Percentiles rank a stretch among this genome's conserved stretches.
phyloP scores from a whole-genome alignment of 2,113 vertebrate genomes.

The Neotoma lepida region DNA sequence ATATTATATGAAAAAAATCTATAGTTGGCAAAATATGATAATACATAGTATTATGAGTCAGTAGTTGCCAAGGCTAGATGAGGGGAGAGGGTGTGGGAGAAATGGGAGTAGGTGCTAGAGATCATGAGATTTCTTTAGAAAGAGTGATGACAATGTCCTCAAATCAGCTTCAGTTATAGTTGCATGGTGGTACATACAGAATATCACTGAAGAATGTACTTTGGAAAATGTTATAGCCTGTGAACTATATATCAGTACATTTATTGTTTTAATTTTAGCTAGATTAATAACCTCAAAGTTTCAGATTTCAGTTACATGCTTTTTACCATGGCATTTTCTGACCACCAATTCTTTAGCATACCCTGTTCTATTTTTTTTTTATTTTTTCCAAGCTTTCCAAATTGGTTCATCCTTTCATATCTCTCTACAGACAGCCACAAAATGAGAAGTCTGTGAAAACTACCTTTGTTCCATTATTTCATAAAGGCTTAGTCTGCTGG shows the following conservation, averaged over 20 bases:
- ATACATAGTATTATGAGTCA: background rate
- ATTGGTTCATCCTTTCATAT: background rate
- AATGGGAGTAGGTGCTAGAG: background rate
- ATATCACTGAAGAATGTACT: background rate
- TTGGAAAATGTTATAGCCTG: background rate
- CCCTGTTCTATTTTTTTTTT: background rate
- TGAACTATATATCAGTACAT: background rate
- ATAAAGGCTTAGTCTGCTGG: background rate
- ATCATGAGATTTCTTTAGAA: background rate
- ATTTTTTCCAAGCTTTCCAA: background rate
- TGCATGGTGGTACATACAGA: background rate
- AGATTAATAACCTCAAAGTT: background rate
- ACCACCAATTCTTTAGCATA: background rate
- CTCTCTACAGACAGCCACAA: background rate
- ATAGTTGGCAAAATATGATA: background rate
- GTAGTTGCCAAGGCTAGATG: background rate
- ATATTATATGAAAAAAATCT: background rate
- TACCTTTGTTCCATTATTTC: background rate
- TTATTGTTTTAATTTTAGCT: background rate
- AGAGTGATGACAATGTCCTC: background rate
- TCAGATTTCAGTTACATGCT: background rate
- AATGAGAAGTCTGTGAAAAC: background rate
- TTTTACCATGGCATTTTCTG: background rate
- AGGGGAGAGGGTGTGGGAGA: background rate
- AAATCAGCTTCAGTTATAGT: background rate